These are phyloP conservation scores for Lysandra coridon DNA, from an alignment of 2,888 invertebrate species.

Conservation along the genomic window DNA sequence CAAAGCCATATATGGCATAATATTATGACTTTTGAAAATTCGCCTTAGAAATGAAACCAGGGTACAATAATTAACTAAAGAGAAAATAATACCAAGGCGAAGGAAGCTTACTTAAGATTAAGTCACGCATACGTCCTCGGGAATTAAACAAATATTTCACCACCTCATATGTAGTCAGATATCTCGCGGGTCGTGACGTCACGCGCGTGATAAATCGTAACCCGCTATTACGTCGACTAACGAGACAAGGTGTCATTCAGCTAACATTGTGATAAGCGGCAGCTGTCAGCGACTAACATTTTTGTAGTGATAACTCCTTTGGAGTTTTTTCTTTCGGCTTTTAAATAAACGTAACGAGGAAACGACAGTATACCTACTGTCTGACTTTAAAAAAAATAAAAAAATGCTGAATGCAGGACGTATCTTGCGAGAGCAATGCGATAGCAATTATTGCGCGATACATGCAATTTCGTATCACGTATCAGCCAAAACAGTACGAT, in stretches of 20 bases:
- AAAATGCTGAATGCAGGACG: no score
- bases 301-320: background rate
- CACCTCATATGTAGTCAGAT: constrained; percentile 46
- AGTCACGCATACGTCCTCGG: constrained; percentile 24
- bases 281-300: constrained; percentile 45
- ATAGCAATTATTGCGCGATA: no score
- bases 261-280: constrained; percentile 68
- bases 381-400: no score
- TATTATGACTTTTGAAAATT: background rate
- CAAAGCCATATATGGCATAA: no score
- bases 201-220: constrained; percentile 74
- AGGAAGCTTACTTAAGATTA: background rate
- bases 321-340: background rate
- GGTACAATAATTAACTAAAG: background rate
- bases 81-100: background rate
- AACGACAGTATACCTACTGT: background rate
- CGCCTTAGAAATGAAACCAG: background rate
- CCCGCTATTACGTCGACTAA: constrained; percentile 73
- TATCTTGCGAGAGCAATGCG: no score
- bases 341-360: background rate
- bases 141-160: constrained; percentile 10
- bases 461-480: no score
- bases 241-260: constrained; percentile 74
- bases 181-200: constrained; percentile 55
- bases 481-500: no score